A percentile compares a stretch with the other conserved stretches of the same genome.
Evolutionary conservation across 1,140 invertebrate species (phyloP).

Genomic region (Papilio polyxenes): DNA sequence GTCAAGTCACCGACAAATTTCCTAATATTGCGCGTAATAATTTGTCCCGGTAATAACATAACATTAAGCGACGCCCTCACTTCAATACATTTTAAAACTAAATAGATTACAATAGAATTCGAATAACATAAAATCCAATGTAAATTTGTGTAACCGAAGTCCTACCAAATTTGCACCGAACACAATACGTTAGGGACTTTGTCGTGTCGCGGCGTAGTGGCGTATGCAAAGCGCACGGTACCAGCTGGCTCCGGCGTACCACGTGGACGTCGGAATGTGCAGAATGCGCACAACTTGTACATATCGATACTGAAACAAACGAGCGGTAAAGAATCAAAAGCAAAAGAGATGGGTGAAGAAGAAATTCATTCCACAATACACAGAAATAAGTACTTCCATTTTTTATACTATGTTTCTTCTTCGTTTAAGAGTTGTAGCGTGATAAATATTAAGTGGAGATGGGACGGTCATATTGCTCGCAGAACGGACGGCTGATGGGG

Average conservation of each 20-base stretch:
- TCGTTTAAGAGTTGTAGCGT: no score
- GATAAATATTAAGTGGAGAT: no score
- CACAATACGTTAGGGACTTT: background rate
- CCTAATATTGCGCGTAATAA: no score
- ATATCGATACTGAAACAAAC: background rate
- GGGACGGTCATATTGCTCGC: no score
- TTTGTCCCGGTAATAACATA: background rate
- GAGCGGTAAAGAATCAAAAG: background rate
- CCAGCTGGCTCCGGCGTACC: conserved; percentile 41
- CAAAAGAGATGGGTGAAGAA: no score
- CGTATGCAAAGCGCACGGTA: conserved; percentile 35
- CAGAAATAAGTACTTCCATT: no score
- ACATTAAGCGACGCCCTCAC: background rate
- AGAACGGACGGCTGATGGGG: no score
- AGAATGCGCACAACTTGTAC: conserved; percentile 41
- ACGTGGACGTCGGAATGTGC: conserved; percentile 48
- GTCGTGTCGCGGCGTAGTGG: conserved; percentile 22
- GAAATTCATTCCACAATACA: background rate
- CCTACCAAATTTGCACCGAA: background rate
- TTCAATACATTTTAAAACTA: background rate
- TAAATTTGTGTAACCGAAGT: conserved; percentile 17
- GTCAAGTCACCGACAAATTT: background rate
- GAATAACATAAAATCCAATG: background rate
- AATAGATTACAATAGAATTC: conserved; percentile 2
- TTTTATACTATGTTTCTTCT: no score